Base-by-base conservation (phyloP, 2,888 invertebrate genomes). In the Dryococelus australis region DNA sequence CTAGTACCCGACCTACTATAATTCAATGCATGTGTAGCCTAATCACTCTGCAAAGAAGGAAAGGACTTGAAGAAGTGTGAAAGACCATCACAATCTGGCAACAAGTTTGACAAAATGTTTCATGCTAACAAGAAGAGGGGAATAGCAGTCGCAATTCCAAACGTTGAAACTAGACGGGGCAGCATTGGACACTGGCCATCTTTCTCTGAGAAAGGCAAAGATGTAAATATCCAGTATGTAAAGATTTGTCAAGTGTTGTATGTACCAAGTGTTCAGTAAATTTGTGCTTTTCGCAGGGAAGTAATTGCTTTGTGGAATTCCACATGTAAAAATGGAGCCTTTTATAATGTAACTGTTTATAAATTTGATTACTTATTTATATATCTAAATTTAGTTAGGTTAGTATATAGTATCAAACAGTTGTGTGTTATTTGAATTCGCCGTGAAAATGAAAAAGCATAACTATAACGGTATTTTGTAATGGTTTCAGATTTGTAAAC, bases 111-210 rank as follows among this genome's bases (percentile, higher is more conserved):
- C 65, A 65, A 65, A 65, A 65, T 65, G 65, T 65, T 65, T 65
- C 65, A 65, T 16, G 5, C 24, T 6, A 65, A 65, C 8, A 65
- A 65, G 20, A 65, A 65, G 65, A 65, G 65, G 20, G 65, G 65
- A 9, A 8, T 6, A 20, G 20, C 65, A 65, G 65, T 16, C 16
- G 65, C 65, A 65, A 65, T 65, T 65, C 65, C 65, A 65, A 65
- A 65, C 65, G 8, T 65, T 65, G 65, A 65, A 65, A 65, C 65
- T 12, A 65, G 65, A 16, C 65, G 65, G 65, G 65, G 16, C 16
- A 65, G 65, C 65, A 65, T 65, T 65, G 65, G 65, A 16, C 65
- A 65, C 20, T 65, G 65, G 65, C 65, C 65, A 65, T 65, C 65
- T 65, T 65, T 65, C 65, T 65, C 65, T 8, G 16, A 20, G 16